Evolutionary conservation across 2,797 vertebrate species (phyloP).

Genomic region (Alfaro cultratus): DNA sequence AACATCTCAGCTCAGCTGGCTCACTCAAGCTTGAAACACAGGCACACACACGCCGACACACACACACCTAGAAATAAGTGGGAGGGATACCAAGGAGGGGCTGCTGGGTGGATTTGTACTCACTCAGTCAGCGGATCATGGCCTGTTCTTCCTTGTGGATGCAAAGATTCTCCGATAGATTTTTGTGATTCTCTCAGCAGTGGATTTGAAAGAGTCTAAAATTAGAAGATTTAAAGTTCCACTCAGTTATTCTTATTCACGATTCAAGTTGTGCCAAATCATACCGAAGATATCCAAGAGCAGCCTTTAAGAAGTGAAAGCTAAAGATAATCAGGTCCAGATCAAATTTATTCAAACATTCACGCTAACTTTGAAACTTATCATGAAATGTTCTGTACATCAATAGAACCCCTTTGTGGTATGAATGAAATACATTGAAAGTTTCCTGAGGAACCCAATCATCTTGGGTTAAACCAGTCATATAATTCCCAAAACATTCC

Average conservation of each 20-base stretch:
- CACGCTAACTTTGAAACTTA: background rate
- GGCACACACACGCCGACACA: conserved; percentile 1
- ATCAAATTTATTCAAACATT: background rate
- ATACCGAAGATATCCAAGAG: background rate
- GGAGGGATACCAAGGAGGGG: background rate
- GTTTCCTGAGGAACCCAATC: background rate
- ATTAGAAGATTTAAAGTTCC: background rate
- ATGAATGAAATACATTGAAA: background rate
- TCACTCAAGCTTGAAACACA: conserved; percentile 47
- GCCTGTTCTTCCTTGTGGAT: background rate
- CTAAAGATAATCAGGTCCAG: background rate
- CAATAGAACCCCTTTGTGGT: background rate
- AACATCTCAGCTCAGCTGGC: conserved; percentile 65
- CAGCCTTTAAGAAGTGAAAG: background rate
- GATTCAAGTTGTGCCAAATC: background rate
- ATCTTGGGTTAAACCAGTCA: background rate
- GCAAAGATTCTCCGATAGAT: conserved; percentile 11
- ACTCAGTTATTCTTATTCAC: background rate
- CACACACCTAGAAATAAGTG: background rate
- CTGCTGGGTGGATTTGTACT: background rate
- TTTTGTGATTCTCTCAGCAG: conserved; percentile 14
- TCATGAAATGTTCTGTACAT: background rate
- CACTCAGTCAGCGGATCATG: conserved; percentile 44
- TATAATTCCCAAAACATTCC: no score
- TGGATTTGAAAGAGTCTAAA: background rate